These are phyloP conservation scores for Nomia melanderi DNA, from an alignment of 1,140 invertebrate genomes.

Conservation along the genomic window DNA sequence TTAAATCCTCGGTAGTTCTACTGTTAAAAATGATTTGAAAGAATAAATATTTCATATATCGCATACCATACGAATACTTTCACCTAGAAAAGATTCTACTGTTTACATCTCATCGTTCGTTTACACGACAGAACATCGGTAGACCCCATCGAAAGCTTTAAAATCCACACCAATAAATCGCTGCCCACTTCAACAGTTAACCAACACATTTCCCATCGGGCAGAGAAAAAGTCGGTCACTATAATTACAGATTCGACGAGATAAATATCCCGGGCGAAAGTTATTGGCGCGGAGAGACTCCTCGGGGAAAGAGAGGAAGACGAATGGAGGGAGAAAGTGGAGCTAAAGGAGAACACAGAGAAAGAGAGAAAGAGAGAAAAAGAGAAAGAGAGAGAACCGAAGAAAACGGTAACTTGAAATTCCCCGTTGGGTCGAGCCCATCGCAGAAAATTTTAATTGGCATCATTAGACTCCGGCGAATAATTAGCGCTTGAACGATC, in stretches of 20 bases:
- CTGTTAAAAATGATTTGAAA: no score
- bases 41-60: no score
- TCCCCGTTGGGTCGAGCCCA: slow-evolving; percentile 21
- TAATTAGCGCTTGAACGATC: slow-evolving; percentile 67
- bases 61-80: no score
- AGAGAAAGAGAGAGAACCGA: slow-evolving; percentile 5
- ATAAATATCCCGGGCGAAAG: slow-evolving; percentile 1
- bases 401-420: slow-evolving; percentile 47
- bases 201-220: background rate
- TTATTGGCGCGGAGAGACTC: background rate
- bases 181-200: background rate
- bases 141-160: no score
- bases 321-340: background rate
- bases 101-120: no score
- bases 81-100: no score
- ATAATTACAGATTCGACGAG: background rate
- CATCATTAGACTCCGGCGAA: slow-evolving; percentile 62
- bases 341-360: background rate
- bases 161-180: background rate
- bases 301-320: background rate
- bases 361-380: background rate
- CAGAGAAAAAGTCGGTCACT: background rate
- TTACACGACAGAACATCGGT: no score
- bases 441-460: slow-evolving; percentile 63
- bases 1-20: no score